These are phyloP conservation scores for Carlito syrichta DNA, from an alignment of 2,113 vertebrate species.

Conservation along the genomic window DNA sequence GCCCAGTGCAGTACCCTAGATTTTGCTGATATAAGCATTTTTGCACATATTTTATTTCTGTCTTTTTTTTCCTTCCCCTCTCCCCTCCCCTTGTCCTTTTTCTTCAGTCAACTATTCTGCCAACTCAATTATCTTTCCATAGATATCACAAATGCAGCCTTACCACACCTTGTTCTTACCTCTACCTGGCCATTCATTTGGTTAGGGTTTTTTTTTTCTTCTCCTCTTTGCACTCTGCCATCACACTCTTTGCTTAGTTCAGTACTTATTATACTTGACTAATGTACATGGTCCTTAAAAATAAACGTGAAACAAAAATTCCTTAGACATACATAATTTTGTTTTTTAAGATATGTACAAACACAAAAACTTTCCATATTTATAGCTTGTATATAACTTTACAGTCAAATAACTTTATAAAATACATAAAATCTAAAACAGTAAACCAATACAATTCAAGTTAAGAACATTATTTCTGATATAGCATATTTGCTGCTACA, in stretches of 20 bases:
- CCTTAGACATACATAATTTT: background rate
- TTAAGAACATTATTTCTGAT: background rate
- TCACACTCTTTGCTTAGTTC: background rate
- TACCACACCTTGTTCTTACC: background rate
- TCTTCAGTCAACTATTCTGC: background rate
- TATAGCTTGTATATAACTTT: background rate
- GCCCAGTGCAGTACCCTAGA: rapidly evolving
- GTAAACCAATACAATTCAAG: background rate
- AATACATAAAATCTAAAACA: background rate
- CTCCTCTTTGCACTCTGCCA: no score
- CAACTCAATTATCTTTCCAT: background rate
- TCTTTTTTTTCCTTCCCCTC: rapidly evolving
- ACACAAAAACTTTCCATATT: background rate
- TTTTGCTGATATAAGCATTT: background rate
- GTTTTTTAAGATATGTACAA: background rate
- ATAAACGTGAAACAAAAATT: background rate
- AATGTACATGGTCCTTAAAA: background rate
- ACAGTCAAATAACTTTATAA: background rate
- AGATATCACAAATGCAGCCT: background rate
- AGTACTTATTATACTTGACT: background rate
- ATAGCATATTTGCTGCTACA: background rate
- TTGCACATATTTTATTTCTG: rapidly evolving
- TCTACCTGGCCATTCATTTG: background rate
- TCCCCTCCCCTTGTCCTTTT: background rate
- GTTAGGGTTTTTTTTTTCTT: background rate